Base-by-base conservation (phyloP, 2,797 vertebrate genomes). In the Harpagifer antarcticus region DNA sequence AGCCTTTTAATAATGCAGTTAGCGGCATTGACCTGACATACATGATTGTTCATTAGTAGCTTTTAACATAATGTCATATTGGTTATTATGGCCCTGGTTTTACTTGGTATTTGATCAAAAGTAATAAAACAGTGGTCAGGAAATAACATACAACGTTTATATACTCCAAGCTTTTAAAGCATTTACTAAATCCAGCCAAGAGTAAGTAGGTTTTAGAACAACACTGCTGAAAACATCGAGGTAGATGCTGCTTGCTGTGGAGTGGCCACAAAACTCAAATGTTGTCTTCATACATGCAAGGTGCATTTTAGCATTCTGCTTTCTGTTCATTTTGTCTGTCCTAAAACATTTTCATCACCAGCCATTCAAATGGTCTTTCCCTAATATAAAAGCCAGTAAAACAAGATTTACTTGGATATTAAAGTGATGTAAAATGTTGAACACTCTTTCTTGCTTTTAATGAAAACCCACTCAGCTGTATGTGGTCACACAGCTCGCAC, bases 401-500 rank as follows among this genome's bases (percentile, higher is more conserved):
- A 43, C 3, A 45, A 48, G 16, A 44, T 33, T 40, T 15, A 19
- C 14, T 47, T 66, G 13, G 54, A 33, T 3, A 63, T 58, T 43
- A 47, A 23, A 11, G 9, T 1, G 31, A 17, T 55, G 9, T 27
- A 50, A 72, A 58, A 45, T 9, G 14, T 49, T 15, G 1, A 66
- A 19, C 4, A 12, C 20, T 43, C 43, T 40, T 33, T 48, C 19
- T 63, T 43, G 6, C n/a, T 5, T 70, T 49, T 52, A 43, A 78
- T 64, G 56, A 67, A 77, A 79, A 68, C 53, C 17, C 56, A 62
- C 56, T 74, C 77, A 70, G 61, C 14, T 64, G 40, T 16, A 23
- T n/a, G 0, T 17, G 57, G 65, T 59, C 74, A 63, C 53, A 61
- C 49, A 14, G 27, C 63, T 68, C n/a, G 6, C 60, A 58, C 62